These are phyloP conservation scores for Drosophila sturtevanti DNA, from an alignment of 1,140 invertebrate genomes.

Conservation along the genomic window DNA sequence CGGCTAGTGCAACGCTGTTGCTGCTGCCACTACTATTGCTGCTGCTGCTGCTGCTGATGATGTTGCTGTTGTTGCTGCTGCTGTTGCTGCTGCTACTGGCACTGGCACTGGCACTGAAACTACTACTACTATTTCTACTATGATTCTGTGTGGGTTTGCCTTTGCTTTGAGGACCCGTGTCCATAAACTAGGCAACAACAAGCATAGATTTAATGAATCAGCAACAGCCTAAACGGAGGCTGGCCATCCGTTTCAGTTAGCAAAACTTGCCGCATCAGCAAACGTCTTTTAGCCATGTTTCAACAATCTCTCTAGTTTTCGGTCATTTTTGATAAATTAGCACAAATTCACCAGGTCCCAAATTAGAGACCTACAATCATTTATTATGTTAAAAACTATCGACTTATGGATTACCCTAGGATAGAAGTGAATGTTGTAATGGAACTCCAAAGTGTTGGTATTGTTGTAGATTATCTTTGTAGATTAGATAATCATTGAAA, in stretches of 20 bases:
- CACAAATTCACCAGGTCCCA: conserved; percentile 47
- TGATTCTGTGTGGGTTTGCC: conserved; percentile 35
- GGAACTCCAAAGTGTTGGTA: background rate
- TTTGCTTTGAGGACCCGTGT: conserved; percentile 66
- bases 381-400: background rate
- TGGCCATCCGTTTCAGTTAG: conserved; percentile 24
- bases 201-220: conserved; percentile 77
- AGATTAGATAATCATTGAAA: too few relatives aligned
- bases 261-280: conserved; percentile 74
- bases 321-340: conserved; percentile 76
- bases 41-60: conserved; percentile 11
- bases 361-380: conserved; percentile 34
- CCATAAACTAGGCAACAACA: conserved; percentile 79
- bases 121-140: background rate
- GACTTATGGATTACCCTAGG: conserved; percentile 4
- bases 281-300: conserved; percentile 66
- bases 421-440: background rate
- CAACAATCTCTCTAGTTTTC: conserved; percentile 46
- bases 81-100: conserved; percentile 18
- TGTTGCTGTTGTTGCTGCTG: too few relatives aligned
- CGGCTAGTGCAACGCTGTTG: conserved; percentile 68
- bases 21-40: conserved; percentile 28
- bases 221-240: conserved; percentile 30
- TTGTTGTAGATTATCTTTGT: too few relatives aligned
- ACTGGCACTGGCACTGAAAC: conserved; percentile 30